Conservation (phyloP, 2,797 vertebrate species). For the Artibeus lituratus region DNA sequence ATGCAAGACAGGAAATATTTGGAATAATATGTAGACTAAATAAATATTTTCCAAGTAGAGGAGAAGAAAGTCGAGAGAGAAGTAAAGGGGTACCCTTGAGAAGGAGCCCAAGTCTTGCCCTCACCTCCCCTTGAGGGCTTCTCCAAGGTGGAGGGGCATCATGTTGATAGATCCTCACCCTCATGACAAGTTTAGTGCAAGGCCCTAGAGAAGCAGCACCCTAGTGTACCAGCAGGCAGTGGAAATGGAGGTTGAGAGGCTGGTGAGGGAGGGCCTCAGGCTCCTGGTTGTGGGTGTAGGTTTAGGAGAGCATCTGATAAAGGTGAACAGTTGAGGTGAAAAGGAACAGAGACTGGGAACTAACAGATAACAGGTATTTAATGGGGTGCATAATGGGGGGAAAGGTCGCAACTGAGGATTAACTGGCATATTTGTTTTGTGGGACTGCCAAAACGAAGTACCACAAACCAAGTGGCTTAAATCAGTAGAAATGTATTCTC, state of each 20-base stretch:
- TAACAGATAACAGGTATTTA: background rate
- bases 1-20: background rate
- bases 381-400: background rate
- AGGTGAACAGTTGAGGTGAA: background rate
- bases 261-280: background rate
- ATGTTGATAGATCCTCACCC: background rate
- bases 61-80: background rate
- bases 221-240: background rate
- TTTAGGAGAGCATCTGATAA: background rate
- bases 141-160: background rate
- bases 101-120: background rate
- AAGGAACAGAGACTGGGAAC: background rate
- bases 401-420: background rate
- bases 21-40: background rate
- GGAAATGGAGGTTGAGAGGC: background rate
- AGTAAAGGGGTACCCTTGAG: background rate
- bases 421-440: background rate
- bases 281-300: background rate
- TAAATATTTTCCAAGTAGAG: background rate
- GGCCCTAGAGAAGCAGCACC: background rate
- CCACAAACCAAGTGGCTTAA: background rate
- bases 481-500: background rate
- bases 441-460: background rate
- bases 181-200: background rate
- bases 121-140: background rate